These are phyloP conservation scores for Todus mexicanus DNA, from an alignment of 2,797 vertebrate species.

Conservation along the genomic window DNA sequence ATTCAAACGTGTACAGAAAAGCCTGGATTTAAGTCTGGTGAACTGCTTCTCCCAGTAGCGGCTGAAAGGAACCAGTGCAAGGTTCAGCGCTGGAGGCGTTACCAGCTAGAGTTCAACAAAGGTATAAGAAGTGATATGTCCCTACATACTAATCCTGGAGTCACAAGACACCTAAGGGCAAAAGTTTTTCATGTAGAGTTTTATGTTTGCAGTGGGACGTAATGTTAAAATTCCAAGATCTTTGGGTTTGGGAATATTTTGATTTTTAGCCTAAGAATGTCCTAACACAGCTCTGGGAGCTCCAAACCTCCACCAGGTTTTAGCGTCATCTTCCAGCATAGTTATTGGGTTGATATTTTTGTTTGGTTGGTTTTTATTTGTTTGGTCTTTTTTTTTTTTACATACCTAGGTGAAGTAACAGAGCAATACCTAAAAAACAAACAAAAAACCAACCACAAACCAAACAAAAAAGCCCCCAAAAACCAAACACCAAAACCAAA, in stretches of 20 bases:
- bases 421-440: neutral
- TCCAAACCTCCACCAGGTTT: neutral
- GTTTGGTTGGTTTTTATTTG: neutral
- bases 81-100: neutral
- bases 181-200: neutral
- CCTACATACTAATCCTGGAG: neutral
- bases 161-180: neutral
- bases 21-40: neutral
- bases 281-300: neutral
- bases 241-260: neutral
- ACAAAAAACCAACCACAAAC: neutral
- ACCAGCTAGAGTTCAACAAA: neutral
- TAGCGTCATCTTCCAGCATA: neutral
- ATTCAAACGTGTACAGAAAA: neutral
- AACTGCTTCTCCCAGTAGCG: neutral
- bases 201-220: neutral
- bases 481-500: neutral
- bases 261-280: neutral
- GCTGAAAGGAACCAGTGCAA: neutral
- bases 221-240: neutral
- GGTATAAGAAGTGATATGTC: neutral
- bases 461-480: neutral
- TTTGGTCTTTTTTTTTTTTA: neutral
- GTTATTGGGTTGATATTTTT: neutral
- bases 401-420: neutral